Conservation (phyloP, 2,888 invertebrate genomes). For the Microctonus hyperodae region DNA sequence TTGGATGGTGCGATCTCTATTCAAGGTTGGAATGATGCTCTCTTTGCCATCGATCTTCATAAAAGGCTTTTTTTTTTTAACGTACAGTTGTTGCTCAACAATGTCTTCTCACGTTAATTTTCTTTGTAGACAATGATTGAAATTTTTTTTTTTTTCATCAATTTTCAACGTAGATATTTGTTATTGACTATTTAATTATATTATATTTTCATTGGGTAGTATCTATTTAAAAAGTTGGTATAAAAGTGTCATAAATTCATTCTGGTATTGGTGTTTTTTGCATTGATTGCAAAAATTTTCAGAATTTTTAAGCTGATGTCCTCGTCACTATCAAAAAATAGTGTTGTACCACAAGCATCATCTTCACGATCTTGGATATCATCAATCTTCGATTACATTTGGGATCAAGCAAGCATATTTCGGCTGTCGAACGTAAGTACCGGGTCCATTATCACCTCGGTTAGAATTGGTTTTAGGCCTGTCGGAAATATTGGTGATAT, state of each 20-base stretch:
- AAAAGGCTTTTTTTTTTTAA: slow-evolving; percentile 35
- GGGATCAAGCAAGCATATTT: slow-evolving; percentile 63
- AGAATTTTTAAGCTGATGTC: slow-evolving; percentile 62
- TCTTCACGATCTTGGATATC: slow-evolving; percentile 62
- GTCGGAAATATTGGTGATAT: not conserved
- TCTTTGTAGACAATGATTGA: too few relatives aligned
- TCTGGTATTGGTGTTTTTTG: not conserved
- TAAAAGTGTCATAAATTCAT: not conserved
- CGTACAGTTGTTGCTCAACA: slow-evolving; percentile 30
- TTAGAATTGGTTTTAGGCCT: not conserved
- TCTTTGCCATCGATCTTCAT: slow-evolving; percentile 23
- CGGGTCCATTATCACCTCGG: slow-evolving; percentile 10
- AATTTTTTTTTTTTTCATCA: slow-evolving; percentile 4
- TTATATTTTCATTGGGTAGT: too few relatives aligned
- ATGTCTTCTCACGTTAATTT: slow-evolving; percentile 9
- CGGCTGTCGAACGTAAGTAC: slow-evolving; percentile 59
- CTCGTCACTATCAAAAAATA: slow-evolving; percentile 60
- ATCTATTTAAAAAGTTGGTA: not conserved
- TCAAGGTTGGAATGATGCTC: slow-evolving; percentile 41
- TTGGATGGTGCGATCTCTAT: slow-evolving; percentile 39
- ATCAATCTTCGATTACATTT: slow-evolving; percentile 62
- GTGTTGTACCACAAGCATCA: slow-evolving; percentile 58
- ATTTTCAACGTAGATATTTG: too few relatives aligned
- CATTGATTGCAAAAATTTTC: slow-evolving; percentile 50
- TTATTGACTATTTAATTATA: too few relatives aligned